Conservation (phyloP, 2,113 vertebrate species). For the Odontesthes bonariensis region DNA sequence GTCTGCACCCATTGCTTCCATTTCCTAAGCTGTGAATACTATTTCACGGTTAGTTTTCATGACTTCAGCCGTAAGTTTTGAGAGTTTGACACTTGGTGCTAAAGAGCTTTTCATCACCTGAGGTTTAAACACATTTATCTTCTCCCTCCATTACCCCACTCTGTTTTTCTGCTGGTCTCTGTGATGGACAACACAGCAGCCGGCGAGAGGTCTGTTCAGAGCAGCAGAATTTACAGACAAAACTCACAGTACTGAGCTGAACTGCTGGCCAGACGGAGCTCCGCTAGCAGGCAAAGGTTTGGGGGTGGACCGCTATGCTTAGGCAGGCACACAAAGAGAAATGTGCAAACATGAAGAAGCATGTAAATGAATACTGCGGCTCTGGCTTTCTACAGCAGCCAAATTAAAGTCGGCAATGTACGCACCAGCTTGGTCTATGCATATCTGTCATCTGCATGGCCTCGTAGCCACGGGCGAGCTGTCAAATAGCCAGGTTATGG, state of each 20-base stretch:
- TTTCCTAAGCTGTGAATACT: slow-evolving; percentile 20
- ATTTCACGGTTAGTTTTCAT: slow-evolving; percentile 37
- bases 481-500: slow-evolving; percentile 45
- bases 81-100: background rate
- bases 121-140: slow-evolving; percentile 24
- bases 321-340: slow-evolving; percentile 38
- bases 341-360: slow-evolving; percentile 41
- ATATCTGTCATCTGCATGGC: slow-evolving; percentile 22
- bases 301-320: slow-evolving; percentile 22
- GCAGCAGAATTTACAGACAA: slow-evolving; percentile 38
- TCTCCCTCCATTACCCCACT: background rate
- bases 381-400: background rate
- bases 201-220: slow-evolving; percentile 15
- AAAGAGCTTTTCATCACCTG: slow-evolving; percentile 22
- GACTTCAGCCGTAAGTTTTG: slow-evolving; percentile 14
- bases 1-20: slow-evolving; percentile 5
- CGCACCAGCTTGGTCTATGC: slow-evolving; percentile 17
- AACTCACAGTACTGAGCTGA: slow-evolving; percentile 27
- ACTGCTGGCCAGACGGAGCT: slow-evolving; percentile 18
- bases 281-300: slow-evolving; percentile 23
- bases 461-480: slow-evolving; percentile 44
- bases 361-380: slow-evolving; percentile 15
- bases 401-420: slow-evolving; percentile 19
- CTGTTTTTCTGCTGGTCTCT: slow-evolving; percentile 6
- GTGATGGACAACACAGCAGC: background rate